Conservation (phyloP, 2,113 vertebrate species). For the Phyllopteryx taeniolatus region DNA sequence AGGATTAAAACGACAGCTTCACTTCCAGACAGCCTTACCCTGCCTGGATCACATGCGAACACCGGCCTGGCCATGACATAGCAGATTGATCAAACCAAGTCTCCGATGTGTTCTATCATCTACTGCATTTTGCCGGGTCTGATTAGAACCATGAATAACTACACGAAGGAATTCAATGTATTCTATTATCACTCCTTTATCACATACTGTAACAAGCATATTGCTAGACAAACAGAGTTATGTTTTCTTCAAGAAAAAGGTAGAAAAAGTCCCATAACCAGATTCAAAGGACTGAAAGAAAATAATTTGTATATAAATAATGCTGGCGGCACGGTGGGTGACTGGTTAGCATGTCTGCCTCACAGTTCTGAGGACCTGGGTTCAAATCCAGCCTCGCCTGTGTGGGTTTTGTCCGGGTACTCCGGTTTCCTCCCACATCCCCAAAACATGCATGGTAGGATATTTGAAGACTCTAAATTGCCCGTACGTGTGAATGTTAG, state of each 20-base stretch:
- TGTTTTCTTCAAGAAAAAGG: not conserved
- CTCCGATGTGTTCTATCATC: not conserved
- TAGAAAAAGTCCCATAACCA: not conserved
- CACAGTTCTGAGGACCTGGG: too few relatives aligned
- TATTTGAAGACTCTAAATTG: too few relatives aligned
- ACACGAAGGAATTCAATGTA: not conserved
- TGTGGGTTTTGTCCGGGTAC: too few relatives aligned
- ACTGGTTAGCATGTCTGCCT: too few relatives aligned
- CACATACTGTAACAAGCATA: not conserved
- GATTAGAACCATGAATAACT: not conserved
- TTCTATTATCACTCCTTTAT: not conserved
- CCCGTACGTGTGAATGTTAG: too few relatives aligned
- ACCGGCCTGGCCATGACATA: not conserved
- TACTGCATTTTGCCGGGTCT: not conserved
- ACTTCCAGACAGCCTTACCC: not conserved
- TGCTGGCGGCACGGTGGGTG: too few relatives aligned
- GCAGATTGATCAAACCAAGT: not conserved
- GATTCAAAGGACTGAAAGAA: not conserved
- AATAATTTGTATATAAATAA: not conserved
- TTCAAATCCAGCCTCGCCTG: too few relatives aligned
- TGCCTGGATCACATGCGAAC: conserved; percentile 27
- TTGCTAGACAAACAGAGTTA: not conserved
- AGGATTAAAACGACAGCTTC: conserved; percentile 35
- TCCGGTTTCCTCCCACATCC: too few relatives aligned
- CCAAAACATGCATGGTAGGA: too few relatives aligned